A percentile compares a stretch with the other conserved stretches of the same genome.
phyloP scores from a whole-genome alignment of 2,888 invertebrate species.

The Hydroisotoma schaefferi region DNA sequence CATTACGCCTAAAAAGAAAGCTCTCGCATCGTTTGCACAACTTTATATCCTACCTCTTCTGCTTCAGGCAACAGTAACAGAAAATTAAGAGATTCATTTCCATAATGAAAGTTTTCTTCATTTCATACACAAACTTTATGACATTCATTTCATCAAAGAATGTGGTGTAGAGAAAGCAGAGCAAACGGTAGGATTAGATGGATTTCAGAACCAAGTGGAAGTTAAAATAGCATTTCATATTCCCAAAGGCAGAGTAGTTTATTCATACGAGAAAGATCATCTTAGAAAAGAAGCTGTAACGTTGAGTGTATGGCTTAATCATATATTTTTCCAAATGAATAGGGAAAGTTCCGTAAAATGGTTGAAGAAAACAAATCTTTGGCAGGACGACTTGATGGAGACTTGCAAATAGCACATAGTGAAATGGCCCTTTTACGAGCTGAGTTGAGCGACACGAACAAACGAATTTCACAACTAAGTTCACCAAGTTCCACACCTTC shows the following conservation, averaged over 20 bases:
- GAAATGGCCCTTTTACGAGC: slow-evolving; percentile 60
- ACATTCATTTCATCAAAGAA: too few species aligned
- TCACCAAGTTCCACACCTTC: slow-evolving; percentile 51
- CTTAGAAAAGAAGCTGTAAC: neutral
- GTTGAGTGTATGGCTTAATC: neutral
- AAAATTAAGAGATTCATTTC: too few species aligned
- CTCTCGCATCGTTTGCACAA: too few species aligned
- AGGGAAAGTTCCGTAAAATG: slow-evolving; percentile 81
- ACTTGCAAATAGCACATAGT: slow-evolving; percentile 63
- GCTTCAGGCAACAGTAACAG: too few species aligned
- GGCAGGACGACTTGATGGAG: slow-evolving; percentile 58
- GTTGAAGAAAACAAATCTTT: slow-evolving; percentile 72
- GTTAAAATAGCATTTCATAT: too few species aligned
- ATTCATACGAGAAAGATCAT: neutral
- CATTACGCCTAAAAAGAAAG: neutral
- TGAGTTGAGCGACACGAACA: slow-evolving; percentile 58
- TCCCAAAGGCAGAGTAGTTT: too few species aligned
- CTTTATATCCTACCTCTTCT: too few species aligned
- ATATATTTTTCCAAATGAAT: neutral
- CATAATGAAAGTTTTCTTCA: too few species aligned
- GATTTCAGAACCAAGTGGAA: too few species aligned
- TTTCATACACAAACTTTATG: too few species aligned
- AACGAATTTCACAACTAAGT: slow-evolving; percentile 52
- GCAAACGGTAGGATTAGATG: too few species aligned
- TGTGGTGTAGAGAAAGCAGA: too few species aligned